phyloP scores from a whole-genome alignment of 2,797 vertebrate species.

The Rhabdophis nuchalis region DNA sequence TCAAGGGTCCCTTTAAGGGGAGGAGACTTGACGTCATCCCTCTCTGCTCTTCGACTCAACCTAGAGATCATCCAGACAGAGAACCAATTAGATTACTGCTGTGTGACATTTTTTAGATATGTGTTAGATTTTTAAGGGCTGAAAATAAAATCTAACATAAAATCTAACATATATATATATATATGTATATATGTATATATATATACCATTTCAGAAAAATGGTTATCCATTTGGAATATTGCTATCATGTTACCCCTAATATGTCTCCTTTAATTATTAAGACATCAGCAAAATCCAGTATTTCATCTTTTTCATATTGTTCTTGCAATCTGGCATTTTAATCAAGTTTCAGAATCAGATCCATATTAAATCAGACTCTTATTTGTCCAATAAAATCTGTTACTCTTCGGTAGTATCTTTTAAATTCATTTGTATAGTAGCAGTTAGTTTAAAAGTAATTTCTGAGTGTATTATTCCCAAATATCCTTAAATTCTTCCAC shows the following conservation, averaged over 20 bases:
- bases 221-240: no score
- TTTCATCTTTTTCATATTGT: background rate
- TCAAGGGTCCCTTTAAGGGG: no score
- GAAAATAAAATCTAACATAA: no score
- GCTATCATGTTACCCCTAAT: background rate
- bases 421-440: background rate
- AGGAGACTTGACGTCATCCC: no score
- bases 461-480: background rate
- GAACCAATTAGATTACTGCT: no score
- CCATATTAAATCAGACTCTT: background rate
- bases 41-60: no score
- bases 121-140: no score
- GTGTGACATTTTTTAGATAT: no score
- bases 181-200: no score
- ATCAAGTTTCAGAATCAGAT: background rate
- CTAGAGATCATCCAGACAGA: no score
- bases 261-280: background rate
- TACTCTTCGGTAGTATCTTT: background rate
- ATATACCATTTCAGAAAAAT: no score
- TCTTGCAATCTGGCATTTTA: background rate
- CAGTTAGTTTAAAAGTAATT: background rate
- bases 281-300: background rate
- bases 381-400: background rate
- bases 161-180: no score
- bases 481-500: background rate